Evolutionary conservation across 2,113 vertebrate species (phyloP).

Genomic region (Vireo altiloquus): DNA sequence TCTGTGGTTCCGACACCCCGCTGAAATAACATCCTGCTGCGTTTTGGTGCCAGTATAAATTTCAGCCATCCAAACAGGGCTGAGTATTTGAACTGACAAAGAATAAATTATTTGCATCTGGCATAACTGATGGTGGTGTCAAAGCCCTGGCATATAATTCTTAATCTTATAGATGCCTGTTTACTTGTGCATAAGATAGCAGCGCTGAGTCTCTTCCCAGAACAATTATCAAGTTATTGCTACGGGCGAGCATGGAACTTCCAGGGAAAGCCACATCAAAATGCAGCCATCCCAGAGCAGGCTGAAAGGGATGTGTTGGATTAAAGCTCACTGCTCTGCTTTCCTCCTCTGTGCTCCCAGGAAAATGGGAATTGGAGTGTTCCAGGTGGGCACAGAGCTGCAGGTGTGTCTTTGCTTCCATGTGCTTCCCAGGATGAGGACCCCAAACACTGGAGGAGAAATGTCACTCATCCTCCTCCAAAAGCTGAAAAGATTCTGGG

Average conservation of each 20-base stretch:
- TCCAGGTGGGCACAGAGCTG: accelerated
- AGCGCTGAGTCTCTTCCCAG: conserved; percentile 60
- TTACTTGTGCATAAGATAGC: conserved; percentile 65
- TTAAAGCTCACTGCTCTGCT: background rate
- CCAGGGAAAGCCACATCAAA: background rate
- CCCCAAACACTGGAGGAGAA: background rate
- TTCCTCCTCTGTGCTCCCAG: background rate
- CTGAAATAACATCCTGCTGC: conserved; percentile 61
- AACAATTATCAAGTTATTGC: conserved; percentile 38
- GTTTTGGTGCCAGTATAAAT: conserved; percentile 76
- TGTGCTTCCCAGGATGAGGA: background rate
- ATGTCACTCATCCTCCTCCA: background rate
- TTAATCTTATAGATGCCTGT: conserved; percentile 67
- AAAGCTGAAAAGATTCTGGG: accelerated
- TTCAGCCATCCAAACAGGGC: conserved; percentile 73
- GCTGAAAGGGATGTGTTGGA: background rate
- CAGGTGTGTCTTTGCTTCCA: background rate
- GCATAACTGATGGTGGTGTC: conserved; percentile 79
- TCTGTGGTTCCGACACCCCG: conserved; percentile 55
- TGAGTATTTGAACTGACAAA: conserved; percentile 77
- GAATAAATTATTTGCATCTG: conserved; percentile 82
- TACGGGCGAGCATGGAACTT: background rate
- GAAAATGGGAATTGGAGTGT: background rate
- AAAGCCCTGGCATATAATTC: conserved; percentile 76
- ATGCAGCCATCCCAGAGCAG: background rate